Evolutionary conservation across 2,113 vertebrate genomes (phyloP), one percentile per base, ranked within the genome.

Genomic region (Nannobrachium achirus): DNA sequence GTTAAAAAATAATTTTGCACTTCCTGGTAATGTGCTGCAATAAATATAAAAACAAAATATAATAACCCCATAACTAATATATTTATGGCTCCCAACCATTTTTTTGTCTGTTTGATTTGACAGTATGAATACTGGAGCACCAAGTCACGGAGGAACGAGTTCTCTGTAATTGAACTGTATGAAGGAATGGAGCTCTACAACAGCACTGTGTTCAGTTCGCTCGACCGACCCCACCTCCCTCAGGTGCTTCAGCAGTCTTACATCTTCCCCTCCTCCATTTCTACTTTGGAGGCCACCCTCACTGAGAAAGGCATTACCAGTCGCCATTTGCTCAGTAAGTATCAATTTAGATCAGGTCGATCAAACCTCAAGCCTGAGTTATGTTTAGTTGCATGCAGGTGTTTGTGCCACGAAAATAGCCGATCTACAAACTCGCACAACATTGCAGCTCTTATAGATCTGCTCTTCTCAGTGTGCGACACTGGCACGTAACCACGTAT

Each of bases 111-210:
- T 69, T 45, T 55, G 51, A 45, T 14, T 69, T 18, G 7, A 0
- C 39, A 99, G 98, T 98, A 99, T 69, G 95, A 95, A 63, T 99
- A 98, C 86, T 99, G 97, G 98, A 99, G 97, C 77, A 95, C 95
- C 0, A 99, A 98, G 84, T 95, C 95, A 1, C 95, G 98, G 46
- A 93, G 98, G 73, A 98, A 96, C 0, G 98, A 99, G 89, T 92
- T 99, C 78, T 97, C 96, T 0, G 96, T 94, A 1, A 90, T 99
- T 75, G 98, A 99, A 82, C 92, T 99, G 10, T 99, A 96, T 0
- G 98, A 99, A 78, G 98, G 98, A 5, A 97, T 94, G 0, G 97
- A 98, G 88, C 95, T 98, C 8, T 98, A 99, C 91, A 99, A 99
- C 0, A 97, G 96, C 85, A 97, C 97, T 0, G 97, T 95, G 82